A percentile compares a stretch with the other conserved stretches of the same genome.
Evolutionary conservation across 2,797 vertebrate species (phyloP).

Genomic region (Staurois parvus): DNA sequence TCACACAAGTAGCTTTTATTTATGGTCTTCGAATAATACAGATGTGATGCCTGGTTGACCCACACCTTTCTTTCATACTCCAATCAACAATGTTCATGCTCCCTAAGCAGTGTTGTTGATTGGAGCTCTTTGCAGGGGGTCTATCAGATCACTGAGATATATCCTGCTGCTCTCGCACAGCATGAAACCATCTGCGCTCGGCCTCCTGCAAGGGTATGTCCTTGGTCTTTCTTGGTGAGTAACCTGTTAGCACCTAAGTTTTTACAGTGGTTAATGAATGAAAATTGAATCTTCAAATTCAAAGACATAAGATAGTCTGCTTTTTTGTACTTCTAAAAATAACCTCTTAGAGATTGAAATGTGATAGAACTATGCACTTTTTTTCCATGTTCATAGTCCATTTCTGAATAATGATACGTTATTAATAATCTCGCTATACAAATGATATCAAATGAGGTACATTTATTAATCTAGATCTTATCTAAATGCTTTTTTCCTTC

Average conservation of each 20-base stretch:
- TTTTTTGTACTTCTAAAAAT: slow-evolving; percentile 68
- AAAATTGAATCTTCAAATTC: slow-evolving; percentile 15
- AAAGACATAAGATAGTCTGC: slow-evolving; percentile 36
- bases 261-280: slow-evolving; percentile 9
- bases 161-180: too few species aligned
- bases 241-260: not conserved
- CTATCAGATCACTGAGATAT: too few species aligned
- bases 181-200: too few species aligned
- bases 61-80: too few species aligned
- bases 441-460: slow-evolving; percentile 86
- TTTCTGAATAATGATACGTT: slow-evolving; percentile 80
- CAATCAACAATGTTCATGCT: too few species aligned
- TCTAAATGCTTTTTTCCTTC: slow-evolving; percentile 81
- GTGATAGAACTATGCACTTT: slow-evolving; percentile 79
- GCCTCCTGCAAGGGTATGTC: too few species aligned
- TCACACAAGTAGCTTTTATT: too few species aligned
- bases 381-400: slow-evolving; percentile 69
- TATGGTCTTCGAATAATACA: too few species aligned
- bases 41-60: too few species aligned
- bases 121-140: too few species aligned
- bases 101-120: too few species aligned
- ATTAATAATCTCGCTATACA: slow-evolving; percentile 85
- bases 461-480: slow-evolving; percentile 86
- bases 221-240: too few species aligned
- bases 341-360: slow-evolving; percentile 73